Conservation (phyloP, 2,797 vertebrate genomes). For the Nasua narica region DNA sequence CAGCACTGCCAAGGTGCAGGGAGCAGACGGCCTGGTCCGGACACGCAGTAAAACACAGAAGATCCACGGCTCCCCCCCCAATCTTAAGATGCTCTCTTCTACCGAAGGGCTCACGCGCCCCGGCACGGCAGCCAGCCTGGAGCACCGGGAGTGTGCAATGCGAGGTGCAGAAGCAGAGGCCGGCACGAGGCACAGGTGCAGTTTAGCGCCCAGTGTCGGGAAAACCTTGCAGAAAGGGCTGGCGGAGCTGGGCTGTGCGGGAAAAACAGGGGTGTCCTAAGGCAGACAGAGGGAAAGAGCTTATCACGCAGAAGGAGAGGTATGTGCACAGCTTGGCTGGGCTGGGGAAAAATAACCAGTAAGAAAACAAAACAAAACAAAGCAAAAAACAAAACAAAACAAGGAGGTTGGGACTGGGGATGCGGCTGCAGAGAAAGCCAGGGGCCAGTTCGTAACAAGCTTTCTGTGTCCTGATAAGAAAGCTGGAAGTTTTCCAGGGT, state of each 20-base stretch:
- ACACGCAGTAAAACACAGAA: not conserved
- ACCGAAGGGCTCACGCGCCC: not conserved
- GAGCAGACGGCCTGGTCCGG: not conserved
- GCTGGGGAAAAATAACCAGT: not conserved
- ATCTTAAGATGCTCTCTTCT: not conserved
- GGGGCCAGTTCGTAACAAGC: not conserved
- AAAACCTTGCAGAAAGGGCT: not conserved
- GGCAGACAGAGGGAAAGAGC: not conserved
- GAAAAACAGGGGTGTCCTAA: not conserved
- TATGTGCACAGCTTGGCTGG: not conserved
- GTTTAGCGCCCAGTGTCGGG: not conserved
- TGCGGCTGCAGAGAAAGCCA: not conserved
- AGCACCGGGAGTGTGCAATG: rapidly evolving
- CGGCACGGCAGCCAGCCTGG: not conserved
- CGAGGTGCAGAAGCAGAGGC: rapidly evolving
- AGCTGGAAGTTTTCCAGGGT: not conserved
- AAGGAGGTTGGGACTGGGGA: not conserved
- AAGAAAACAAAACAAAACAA: no score
- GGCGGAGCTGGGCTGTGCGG: not conserved
- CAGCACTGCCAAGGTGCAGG: not conserved
- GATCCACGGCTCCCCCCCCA: no score
- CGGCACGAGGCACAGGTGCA: no score
- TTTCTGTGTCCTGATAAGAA: not conserved
- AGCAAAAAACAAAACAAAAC: not conserved
- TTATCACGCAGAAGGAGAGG: not conserved